These are phyloP conservation scores for Podarcis cretensis DNA, from an alignment of 2,113 vertebrate species.

Conservation along the genomic window DNA sequence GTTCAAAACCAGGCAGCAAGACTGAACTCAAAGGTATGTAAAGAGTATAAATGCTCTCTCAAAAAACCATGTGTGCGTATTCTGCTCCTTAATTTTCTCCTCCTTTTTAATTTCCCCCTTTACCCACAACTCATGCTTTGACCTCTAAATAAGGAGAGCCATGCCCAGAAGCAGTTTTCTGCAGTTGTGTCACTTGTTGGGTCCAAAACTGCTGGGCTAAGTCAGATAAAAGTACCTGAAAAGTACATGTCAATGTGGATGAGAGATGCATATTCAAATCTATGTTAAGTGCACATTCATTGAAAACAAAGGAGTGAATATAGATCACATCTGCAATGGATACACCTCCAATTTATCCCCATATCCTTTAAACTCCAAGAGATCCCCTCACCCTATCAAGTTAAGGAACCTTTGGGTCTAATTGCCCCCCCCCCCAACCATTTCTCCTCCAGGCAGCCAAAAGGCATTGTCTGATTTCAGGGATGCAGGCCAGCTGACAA, in stretches of 20 bases:
- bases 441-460: too few relatives aligned
- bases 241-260: neutral
- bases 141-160: neutral
- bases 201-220: neutral
- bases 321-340: neutral
- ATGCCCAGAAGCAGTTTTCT: neutral
- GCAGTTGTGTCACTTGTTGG: neutral
- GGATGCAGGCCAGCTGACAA: too few relatives aligned
- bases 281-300: neutral
- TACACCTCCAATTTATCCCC: neutral
- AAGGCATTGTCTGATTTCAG: too few relatives aligned
- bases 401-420: neutral
- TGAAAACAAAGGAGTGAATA: neutral
- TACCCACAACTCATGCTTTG: neutral
- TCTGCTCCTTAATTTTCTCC: neutral
- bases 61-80: neutral
- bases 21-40: constrained; percentile 87
- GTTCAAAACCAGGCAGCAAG: constrained; percentile 79
- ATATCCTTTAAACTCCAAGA: neutral
- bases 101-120: neutral
- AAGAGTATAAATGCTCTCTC: neutral
- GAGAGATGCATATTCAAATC: neutral
- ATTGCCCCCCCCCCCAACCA: too few relatives aligned
- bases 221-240: neutral
- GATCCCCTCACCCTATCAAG: neutral